Evolutionary conservation across 2,113 vertebrate species (phyloP), one percentile per base, ranked within the genome.

Genomic region (Butastur rufipennis): DNA sequence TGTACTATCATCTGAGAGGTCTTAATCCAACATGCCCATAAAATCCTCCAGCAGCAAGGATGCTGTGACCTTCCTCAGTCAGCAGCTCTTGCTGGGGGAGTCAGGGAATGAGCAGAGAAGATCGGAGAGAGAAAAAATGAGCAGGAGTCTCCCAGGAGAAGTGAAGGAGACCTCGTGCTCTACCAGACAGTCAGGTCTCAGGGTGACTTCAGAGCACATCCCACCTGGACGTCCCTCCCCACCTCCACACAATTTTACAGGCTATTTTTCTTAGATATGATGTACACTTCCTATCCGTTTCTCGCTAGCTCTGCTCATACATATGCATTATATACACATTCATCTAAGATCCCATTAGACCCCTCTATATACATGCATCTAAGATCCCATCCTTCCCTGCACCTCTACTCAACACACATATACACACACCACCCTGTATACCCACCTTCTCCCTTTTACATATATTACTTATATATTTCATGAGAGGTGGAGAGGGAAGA

Each of bases 131-230:
- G 29, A 32, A 72, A 93, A 93, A 79, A 52, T 6, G 14, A 67
- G 36, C 45, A 17, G 6, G 45, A 92, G 17, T 40, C 38, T 82
- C 61, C 23, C 20, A 43, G 21, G 2, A 85, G 61, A 72, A 43
- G 32, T 7, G 25, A 93, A 71, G 62, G 32, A 88, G 42, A 48
- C 2, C 10, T 20, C 1, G 2, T 58, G 40, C 21, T 58, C 43
- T n/a, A 48, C 5, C 6, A 8, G 19, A 62, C 11, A 62, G 14
- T 7, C 38, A 81, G 32, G 56, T 74, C 48, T 77, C 0, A 0
- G 13, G 26, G 31, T 36, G 58, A 78, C 10, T 66, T 85, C 56
- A 27, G 50, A 3, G 31, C 34, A 29, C 0, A 0, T n/a, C 55
- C 18, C 45, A 55, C 52, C 12, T 34, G 65, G 63, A 48, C 1